Evolutionary conservation across 2,797 vertebrate species (phyloP), one percentile per base, ranked within the genome.

Genomic region (Streptopelia turtur): DNA sequence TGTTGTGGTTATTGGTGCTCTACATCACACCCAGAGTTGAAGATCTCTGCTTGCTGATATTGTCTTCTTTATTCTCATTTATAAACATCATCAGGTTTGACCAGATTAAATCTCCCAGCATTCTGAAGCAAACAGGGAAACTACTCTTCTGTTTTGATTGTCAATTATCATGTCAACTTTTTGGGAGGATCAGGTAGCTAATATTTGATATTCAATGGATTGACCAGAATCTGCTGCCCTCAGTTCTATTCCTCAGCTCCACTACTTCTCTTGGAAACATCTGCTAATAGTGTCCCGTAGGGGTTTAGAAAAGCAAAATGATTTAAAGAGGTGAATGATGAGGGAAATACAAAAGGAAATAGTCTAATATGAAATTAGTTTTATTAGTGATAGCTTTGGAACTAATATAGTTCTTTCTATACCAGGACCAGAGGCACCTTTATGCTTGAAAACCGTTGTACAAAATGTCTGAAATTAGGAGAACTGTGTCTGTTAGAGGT

Each of bases 131-230:
- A 95, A 87, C 27, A 93, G 61, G 87, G 86, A 97, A 97, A 96
- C 93, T 94, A 77, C 81, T 76, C 50, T 95, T 89, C 79, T 96
- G 84, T 93, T 97, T 95, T 94, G 80, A 96, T 90, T 87, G 68
- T 63, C 89, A 91, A 61, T 93, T 94, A 91, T 78, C 84, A 89
- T 5, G 8, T 85, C 82, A 95, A 25, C 5, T 37, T 81, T 95
- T 93, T 89, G 59, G 37, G 89, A 35, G 50, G 79, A 83, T 74
- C 37, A 39, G 18, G 24, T 70, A 71, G 69, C 77, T 88, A 87
- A 82, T 90, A 86, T 82, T 45, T 83, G 86, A 70, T 78, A 84
- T 94, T 93, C 65, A 94, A 76, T 71, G 75, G 31, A 56, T 28
- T 91, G 71, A 78, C 23, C 64, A 89, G 76, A 90, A 83, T 84